A percentile compares a stretch with the other conserved stretches of the same genome.
Conservation (phyloP, 2,888 invertebrate species). For the Parascotia fuliginaria region DNA sequence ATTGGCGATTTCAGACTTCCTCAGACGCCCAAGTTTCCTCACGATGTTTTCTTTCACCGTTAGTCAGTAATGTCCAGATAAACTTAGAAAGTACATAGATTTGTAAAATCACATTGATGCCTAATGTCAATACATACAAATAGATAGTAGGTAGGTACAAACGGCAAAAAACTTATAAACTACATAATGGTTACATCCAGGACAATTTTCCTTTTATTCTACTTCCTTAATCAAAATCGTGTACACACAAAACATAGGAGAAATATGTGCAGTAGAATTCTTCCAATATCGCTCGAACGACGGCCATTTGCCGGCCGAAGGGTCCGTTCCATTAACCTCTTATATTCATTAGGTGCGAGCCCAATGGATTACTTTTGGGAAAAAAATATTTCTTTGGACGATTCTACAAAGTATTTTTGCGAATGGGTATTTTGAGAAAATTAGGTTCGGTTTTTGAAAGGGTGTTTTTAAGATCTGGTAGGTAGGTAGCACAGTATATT, state of each 20-base stretch:
- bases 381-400: slow-evolving; percentile 56
- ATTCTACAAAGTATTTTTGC: slow-evolving; percentile 20
- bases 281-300: slow-evolving; percentile 27
- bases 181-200: too few species aligned
- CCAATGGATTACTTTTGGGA: slow-evolving; percentile 57
- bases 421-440: background rate
- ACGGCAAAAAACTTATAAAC: too few species aligned
- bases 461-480: too few species aligned
- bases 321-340: slow-evolving; percentile 50
- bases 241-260: slow-evolving; percentile 28
- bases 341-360: slow-evolving; percentile 59
- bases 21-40: too few species aligned
- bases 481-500: too few species aligned
- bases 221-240: slow-evolving; percentile 19
- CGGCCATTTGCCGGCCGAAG: slow-evolving; percentile 38
- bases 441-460: background rate
- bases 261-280: slow-evolving; percentile 24
- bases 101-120: too few species aligned
- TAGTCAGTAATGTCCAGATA: too few species aligned
- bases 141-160: too few species aligned
- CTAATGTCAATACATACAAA: too few species aligned
- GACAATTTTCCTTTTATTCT: background rate
- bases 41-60: too few species aligned
- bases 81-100: too few species aligned
- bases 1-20: too few species aligned